Evolutionary conservation across 2,113 vertebrate genomes (phyloP), one percentile per base, ranked within the genome.

Genomic region (Hepsetus odoe): DNA sequence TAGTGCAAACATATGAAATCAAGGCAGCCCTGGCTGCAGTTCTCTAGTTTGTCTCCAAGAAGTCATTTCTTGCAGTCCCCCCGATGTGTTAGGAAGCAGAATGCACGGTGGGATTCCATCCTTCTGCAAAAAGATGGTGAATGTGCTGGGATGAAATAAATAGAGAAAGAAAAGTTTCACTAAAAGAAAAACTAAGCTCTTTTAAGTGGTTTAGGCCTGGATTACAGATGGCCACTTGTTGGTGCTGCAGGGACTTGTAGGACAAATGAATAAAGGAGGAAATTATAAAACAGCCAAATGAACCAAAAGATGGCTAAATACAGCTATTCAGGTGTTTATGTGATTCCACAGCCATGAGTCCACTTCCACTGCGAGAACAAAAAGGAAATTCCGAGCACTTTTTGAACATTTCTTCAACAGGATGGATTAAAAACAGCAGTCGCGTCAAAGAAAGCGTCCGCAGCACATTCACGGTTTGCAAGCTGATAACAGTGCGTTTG

Each of bases 1-100:
- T 94, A 96, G 95, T 96, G 95, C 95, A 96, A 96, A 96, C 94
- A 92, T 94, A 93, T 94, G 94, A 94, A 92, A 94, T 93, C 94
- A 94, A 95, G 94, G 94, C 94, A 95, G 93, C 95, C 94, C 94
- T 93, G 93, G 92, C 93, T 95, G 93, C 92, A 93, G 59, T 77
- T 80, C 70, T 82, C 82, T 74, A 72, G 26, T 75, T 82, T 73
- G 70, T 80, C 79, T 56, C 79, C 69, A 53, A 79, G 49, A 59
- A 12, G 42, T 76, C 59, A 66, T 55, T 71, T 40, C 53, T 76
- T 72, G 38, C 46, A 20, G 44, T 74, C 70, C 70, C 66, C 56
- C 61, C 38, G 61, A 22, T 22, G 40, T 38, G 24, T 72, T 40
- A 72, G 68, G 69, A 79, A 79, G 77, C 46, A 77, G 78, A 77